Base-by-base conservation (phyloP, 2,888 invertebrate genomes). In the Oscheius sp. region DNA sequence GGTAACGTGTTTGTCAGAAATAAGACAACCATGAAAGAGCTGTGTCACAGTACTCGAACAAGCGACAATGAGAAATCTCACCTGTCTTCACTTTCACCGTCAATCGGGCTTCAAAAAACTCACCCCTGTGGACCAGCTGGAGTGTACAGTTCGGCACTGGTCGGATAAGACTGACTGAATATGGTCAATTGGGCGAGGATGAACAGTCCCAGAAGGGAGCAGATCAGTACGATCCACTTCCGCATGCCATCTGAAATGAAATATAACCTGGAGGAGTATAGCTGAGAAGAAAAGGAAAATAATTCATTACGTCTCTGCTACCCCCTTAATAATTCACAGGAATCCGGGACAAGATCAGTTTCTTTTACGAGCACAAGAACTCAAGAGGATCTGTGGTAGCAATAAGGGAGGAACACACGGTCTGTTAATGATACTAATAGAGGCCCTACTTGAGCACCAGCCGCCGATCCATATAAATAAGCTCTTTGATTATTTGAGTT, bases 381-480 rank as follows among this genome's bases (percentile, higher is more conserved):
- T 13, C 3, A 13, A 21, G 53, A 55, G 21, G n/a, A 55, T 32
- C 5, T 29, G 21, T 13, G 13, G 2, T 13, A 35, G 29, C 42
- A 60, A 60, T 60, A 60, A 60, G 33, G 35, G 59, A 53, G n/a
- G 42, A 60, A n/a, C 59, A 21, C 21, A 21, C 35, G 10, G 35
- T 42, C 42, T 53, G 68, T 68, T 68, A 68, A 68, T 68, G 68
- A 68, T 68, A 68, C 68, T 68, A 68, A 68, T 68, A 68, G 68
- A 48, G 35, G 65, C 21, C 11, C 55, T 55, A 53, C 55, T 68
- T 53, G 57, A 55, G 57, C 55, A 37, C 9, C 37, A 42, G 42
- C 63, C n/a, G 68, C 53, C 68, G 68, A 68, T 68, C 68, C 68
- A 68, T 68, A 68, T 68, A 68, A 68, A 68, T 68, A 68, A 68